Base-by-base conservation (phyloP, 2,888 invertebrate genomes). In the Unio delphinus region DNA sequence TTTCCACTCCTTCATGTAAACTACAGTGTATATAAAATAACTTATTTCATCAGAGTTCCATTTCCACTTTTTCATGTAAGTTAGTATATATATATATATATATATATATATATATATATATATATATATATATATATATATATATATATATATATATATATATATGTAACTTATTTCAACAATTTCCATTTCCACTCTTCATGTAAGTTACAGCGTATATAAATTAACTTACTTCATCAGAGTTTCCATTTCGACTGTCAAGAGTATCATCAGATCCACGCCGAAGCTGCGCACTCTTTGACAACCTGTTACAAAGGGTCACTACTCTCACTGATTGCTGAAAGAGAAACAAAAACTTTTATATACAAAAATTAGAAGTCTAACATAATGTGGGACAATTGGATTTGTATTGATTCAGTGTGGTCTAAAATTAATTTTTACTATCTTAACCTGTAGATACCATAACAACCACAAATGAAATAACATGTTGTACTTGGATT, bases 261-360 rank as follows among this genome's bases (percentile, higher is more conserved):
- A 79, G 76, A 34, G 76, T 77, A 64, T 79, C 78, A 20, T 73
- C 65, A 64, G 76, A 77, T 57, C 74, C 69, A 65, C 83, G 85
- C 23, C 86, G 72, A 28, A 88, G 76, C 73, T 85, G 85, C 68
- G 86, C 81, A 79, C 88, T 88, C 69, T 86, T 79, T 4, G 89
- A 88, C 65, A 90, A 83, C 55, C 88, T 84, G 77, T 90, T 90
- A 81, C 91, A 91, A 68, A 91, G 80, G 26, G 88, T 86, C 56
- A 91, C 90, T 56, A 90, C 86, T 72, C 89, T 88, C 76, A 91
- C 83, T 5, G 90, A 89, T 83, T 90, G 87, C 90, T 91, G 84
- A n/a, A 84, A 83, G 61, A 68, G 23, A 59, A 26, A 60, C 56
- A 20, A 17, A 34, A 67, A 57, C 20, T 45, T 8, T 28, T 34